A percentile compares a stretch with the other conserved stretches of the same genome.
phyloP scores from a whole-genome alignment of 2,888 invertebrate species.

The Ectropis crepuscularia region DNA sequence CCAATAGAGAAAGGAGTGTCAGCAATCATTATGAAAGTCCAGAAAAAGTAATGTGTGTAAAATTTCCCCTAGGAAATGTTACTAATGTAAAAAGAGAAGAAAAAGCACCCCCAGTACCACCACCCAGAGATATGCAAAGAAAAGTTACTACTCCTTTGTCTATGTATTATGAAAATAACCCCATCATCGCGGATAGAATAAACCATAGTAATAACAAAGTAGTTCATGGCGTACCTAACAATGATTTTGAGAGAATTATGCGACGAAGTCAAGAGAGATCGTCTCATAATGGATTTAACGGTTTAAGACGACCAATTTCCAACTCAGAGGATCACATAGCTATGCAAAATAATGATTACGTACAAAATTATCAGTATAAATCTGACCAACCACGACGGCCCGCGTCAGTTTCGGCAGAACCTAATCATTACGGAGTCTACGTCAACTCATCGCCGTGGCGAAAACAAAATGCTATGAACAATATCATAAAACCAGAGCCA shows the following conservation, averaged over 20 bases:
- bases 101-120: slow-evolving; percentile 89
- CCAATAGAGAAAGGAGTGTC: slow-evolving; percentile 68
- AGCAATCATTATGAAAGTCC: slow-evolving; percentile 70
- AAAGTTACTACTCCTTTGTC: slow-evolving; percentile 82
- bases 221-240: slow-evolving; percentile 75
- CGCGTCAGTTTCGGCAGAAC: slow-evolving; percentile 80
- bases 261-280: slow-evolving; percentile 78
- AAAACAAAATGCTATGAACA: slow-evolving; percentile 61
- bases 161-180: slow-evolving; percentile 79
- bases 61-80: slow-evolving; percentile 81
- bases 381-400: slow-evolving; percentile 76
- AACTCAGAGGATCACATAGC: slow-evolving; percentile 82
- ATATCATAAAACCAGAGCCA: slow-evolving; percentile 71
- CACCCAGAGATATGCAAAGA: slow-evolving; percentile 90
- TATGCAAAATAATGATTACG: slow-evolving; percentile 77
- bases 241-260: slow-evolving; percentile 80
- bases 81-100: slow-evolving; percentile 73
- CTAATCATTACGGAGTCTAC: slow-evolving; percentile 76
- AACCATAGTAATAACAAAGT: slow-evolving; percentile 56
- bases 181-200: slow-evolving; percentile 64
- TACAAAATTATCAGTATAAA: slow-evolving; percentile 62
- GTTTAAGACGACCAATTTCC: slow-evolving; percentile 77
- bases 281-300: slow-evolving; percentile 71
- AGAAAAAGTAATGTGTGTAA: slow-evolving; percentile 78
- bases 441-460: slow-evolving; percentile 75